These are phyloP conservation scores for Apotomis betuletana DNA, from an alignment of 2,888 invertebrate genomes.

Conservation along the genomic window DNA sequence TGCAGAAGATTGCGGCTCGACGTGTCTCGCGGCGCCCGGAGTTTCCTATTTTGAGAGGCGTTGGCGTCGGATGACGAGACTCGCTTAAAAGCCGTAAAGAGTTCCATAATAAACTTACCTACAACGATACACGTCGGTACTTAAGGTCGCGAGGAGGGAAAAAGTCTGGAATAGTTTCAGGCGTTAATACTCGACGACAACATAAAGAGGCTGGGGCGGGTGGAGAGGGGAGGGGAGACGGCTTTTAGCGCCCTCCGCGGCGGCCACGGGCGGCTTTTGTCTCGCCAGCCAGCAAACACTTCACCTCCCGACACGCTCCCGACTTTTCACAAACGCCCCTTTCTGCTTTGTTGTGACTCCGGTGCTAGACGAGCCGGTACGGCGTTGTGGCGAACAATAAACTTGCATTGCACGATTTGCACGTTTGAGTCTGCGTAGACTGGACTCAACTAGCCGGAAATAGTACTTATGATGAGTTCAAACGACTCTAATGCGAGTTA, in stretches of 20 bases:
- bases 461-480: neutral
- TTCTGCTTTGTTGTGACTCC: no score
- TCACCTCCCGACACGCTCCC: neutral
- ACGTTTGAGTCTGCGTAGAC: neutral
- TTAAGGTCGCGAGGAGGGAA: neutral
- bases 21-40: neutral
- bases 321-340: no score
- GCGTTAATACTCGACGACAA: neutral
- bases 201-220: neutral
- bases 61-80: neutral
- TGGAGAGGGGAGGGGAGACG: neutral
- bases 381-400: no score
- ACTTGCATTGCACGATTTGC: no score
- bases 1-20: neutral
- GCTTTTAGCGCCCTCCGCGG: neutral
- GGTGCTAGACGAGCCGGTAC: no score
- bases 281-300: neutral
- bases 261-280: neutral
- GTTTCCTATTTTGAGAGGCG: neutral
- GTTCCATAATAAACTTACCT: neutral
- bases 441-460: neutral
- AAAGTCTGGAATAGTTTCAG: neutral
- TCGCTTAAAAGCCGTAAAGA: neutral
- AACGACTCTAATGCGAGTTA: neutral
- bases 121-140: neutral